phyloP scores from a whole-genome alignment of 2,797 vertebrate genomes.

The Ctenopoma kingsleyae region DNA sequence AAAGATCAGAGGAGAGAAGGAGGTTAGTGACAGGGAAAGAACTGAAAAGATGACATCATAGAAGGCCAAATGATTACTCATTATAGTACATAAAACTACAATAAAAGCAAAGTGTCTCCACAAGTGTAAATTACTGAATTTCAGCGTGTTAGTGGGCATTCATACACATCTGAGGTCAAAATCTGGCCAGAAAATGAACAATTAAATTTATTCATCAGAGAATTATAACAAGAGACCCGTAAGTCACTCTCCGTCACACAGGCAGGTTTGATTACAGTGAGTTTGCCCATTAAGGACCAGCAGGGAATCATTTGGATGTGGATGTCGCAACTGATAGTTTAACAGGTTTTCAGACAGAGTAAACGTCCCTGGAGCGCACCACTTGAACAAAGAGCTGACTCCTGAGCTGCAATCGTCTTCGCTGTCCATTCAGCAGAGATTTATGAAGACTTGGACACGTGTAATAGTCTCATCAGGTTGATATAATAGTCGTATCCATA shows the following conservation, averaged over 20 bases:
- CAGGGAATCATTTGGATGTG: slow-evolving; percentile 21
- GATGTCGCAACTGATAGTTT: slow-evolving; percentile 8
- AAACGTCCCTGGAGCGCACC: slow-evolving; percentile 8
- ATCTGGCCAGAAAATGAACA: slow-evolving; percentile 33
- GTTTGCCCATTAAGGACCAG: slow-evolving; percentile 4
- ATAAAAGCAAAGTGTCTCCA: background rate
- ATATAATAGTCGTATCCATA: slow-evolving; percentile 34
- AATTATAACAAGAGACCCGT: slow-evolving; percentile 21
- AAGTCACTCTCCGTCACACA: slow-evolving; percentile 64
- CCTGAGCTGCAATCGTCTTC: slow-evolving; percentile 12
- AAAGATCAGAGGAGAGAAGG: slow-evolving; percentile 29
- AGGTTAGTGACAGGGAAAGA: slow-evolving; percentile 47
- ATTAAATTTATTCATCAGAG: slow-evolving; percentile 25
- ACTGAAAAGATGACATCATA: slow-evolving; percentile 31
- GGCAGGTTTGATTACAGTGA: slow-evolving; percentile 33
- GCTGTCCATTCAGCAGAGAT: slow-evolving; percentile 29
- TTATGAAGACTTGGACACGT: slow-evolving; percentile 1
- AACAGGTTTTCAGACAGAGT: slow-evolving; percentile 17
- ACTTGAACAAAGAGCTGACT: slow-evolving; percentile 6
- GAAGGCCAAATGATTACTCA: slow-evolving; percentile 28
- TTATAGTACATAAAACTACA: slow-evolving; percentile 2
- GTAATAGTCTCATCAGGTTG: slow-evolving; percentile 28
- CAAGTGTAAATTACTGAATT: background rate
- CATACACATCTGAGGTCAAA: slow-evolving; percentile 26
- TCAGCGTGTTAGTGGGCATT: slow-evolving; percentile 13